Evolutionary conservation across 2,888 invertebrate genomes (phyloP), one percentile per base, ranked within the genome.

Genomic region (Apantesis nais): DNA sequence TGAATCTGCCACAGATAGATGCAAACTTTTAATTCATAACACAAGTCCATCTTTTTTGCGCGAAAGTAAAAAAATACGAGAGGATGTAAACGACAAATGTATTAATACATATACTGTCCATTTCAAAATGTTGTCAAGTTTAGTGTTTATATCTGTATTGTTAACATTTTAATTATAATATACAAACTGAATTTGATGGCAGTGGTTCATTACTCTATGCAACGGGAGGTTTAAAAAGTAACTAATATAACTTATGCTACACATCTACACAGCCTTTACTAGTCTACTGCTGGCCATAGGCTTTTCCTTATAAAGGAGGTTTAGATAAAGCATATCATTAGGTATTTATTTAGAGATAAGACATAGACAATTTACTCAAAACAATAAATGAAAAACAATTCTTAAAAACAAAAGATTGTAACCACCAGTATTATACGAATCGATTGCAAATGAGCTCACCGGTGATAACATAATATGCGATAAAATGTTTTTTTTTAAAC

Each of bases 391-490:
- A 3, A 34, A 62, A 25, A 44, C 14, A 22, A n/a, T 44, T n/a
- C 44, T 64, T 31, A 71, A 75, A 74, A 80, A 73, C 75, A 78
- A 79, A 25, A 71, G 68, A 61, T 29, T 74, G 79, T 80, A 67
- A 75, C 74, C 79, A 80, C 79, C 78, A 78, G 82, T 78, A 86
- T 88, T 84, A 84, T 76, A 74, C 71, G 73, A 77, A 83, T 79
- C 81, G 84, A 88, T 89, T 87, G 87, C 80, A 71, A 78, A 82
- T 80, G 82, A 83, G 81, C 78, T 78, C 73, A 78, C 70, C 76
- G 76, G 62, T 77, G 88, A 88, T 89, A 89, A 87, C 78, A 74
- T 66, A 80, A 83, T 78, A 87, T 83, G 82, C 80, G 88, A 89
- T 86, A 88, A 84, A 81, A 79, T 62, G 7, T 67, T 70, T 75